Base-by-base conservation (phyloP, 1,140 invertebrate species). In the Rhagoletis zephyria region DNA sequence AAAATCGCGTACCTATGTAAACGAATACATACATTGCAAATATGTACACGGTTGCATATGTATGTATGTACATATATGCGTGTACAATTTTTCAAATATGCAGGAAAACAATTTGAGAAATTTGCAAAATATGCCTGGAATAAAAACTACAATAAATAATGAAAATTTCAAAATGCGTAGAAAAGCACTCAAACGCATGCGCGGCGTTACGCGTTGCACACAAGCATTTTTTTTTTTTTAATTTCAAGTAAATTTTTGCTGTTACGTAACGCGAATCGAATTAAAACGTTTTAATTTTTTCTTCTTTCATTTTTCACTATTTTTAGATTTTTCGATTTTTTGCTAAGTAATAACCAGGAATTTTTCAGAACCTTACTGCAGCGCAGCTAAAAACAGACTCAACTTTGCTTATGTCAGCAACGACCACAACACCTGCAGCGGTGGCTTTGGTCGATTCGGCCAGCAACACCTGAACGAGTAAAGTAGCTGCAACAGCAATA, bases 361-460 rank as follows among this genome's bases (percentile, higher is more conserved):
- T 19, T 81, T 51, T 81, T 81, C 74, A 81, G 74, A 81, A 81
- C 74, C 74, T 81, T 81, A 81, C 74, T 42, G 74, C 74, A 81
- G 74, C 74, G 74, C 74, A 81, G 74, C 74, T 48, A 81, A 81
- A 81, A 81, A 81, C 48, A 81, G 45, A 81, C 74, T 81, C 74
- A 81, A 81, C 48, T 81, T 81, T 51, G 51, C 48, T 56, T 4
- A 56, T 48, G 74, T 56, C 48, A 30, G 74, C 74, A 81, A 81
- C 74, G 48, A 81, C 74, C 74, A 81, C 74, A 81, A 81, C 74
- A 81, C 74, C 74, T 81, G 74, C 74, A 81, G 16, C 74, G 10
- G 74, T 48, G 74, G 16, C 30, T 42, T n/a, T 56, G 48, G 7
- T n/a, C 48, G 45, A 30, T 30, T 16, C 48, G 30, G 48, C 3